These are phyloP conservation scores for Aporophyla nigra DNA, from an alignment of 2,888 invertebrate genomes.

Conservation along the genomic window DNA sequence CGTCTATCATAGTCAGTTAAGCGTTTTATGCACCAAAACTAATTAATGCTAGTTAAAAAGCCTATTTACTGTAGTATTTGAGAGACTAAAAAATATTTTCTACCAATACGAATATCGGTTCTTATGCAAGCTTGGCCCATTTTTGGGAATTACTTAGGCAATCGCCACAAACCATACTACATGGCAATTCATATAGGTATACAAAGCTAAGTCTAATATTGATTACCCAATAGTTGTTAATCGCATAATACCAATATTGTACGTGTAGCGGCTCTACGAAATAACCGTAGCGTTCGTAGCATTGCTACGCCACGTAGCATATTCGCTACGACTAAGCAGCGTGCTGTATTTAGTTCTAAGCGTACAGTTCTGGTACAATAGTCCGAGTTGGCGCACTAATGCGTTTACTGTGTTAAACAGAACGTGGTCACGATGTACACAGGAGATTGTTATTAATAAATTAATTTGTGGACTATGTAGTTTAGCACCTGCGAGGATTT, in stretches of 20 bases:
- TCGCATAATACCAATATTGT: slow-evolving; percentile 36
- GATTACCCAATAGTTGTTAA: slow-evolving; percentile 26
- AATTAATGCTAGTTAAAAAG: too few relatives aligned
- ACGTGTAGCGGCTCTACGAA: slow-evolving; percentile 43
- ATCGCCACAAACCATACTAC: background rate
- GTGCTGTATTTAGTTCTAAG: slow-evolving; percentile 49
- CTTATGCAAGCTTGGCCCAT: background rate
- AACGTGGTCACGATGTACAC: slow-evolving; percentile 28
- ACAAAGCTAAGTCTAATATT: slow-evolving; percentile 6
- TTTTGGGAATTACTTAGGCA: background rate
- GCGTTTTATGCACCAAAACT: too few relatives aligned
- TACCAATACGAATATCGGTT: background rate
- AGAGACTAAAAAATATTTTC: too few relatives aligned
- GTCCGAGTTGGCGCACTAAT: slow-evolving; percentile 53
- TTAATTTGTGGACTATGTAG: slow-evolving; percentile 18
- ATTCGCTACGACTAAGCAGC: slow-evolving; percentile 54
- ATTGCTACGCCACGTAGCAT: slow-evolving; percentile 47
- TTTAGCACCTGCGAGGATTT: background rate
- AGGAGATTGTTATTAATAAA: slow-evolving; percentile 42
- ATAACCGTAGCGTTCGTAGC: slow-evolving; percentile 49
- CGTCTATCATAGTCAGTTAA: too few relatives aligned
- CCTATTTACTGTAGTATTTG: too few relatives aligned
- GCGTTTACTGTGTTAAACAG: slow-evolving; percentile 56
- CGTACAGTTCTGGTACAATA: slow-evolving; percentile 44
- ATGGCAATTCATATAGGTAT: background rate